phyloP scores from a whole-genome alignment of 2,113 vertebrate species.

The Crotalus helleri region DNA sequence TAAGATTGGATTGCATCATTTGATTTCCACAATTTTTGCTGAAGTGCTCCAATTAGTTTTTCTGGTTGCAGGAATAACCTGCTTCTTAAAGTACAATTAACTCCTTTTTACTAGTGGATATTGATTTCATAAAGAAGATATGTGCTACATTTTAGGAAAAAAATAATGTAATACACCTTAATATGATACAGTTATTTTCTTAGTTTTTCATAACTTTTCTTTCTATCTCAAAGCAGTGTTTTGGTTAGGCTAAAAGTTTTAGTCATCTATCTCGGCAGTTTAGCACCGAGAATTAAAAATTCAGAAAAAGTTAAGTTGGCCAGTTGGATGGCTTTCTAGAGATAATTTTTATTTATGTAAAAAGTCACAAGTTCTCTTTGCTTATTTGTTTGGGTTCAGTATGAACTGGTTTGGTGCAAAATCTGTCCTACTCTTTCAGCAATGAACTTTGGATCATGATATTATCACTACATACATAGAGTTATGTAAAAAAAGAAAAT shows the following conservation, averaged over 20 bases:
- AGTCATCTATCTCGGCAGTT: background rate
- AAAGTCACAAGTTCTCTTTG: slow-evolving; percentile 6
- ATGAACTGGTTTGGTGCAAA: background rate
- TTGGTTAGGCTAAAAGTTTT: background rate
- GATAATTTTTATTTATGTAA: slow-evolving; percentile 1
- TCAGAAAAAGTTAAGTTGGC: background rate
- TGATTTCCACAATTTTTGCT: background rate
- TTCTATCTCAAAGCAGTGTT: background rate
- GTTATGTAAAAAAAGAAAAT: background rate
- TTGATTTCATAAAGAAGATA: background rate
- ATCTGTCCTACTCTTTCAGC: background rate
- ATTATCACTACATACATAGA: background rate
- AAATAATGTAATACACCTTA: background rate
- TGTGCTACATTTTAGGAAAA: background rate
- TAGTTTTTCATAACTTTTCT: no score
- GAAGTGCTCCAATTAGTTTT: background rate
- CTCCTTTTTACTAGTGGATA: background rate
- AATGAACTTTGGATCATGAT: background rate
- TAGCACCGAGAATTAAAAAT: slow-evolving; percentile 21
- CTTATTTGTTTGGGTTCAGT: background rate
- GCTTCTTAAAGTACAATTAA: background rate
- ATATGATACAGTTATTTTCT: no score
- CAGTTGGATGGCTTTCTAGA: background rate
- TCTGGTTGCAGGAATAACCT: background rate
- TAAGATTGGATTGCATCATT: background rate